These are phyloP conservation scores for Phalacrocorax carbo DNA, from an alignment of 2,113 vertebrate species.

Conservation along the genomic window DNA sequence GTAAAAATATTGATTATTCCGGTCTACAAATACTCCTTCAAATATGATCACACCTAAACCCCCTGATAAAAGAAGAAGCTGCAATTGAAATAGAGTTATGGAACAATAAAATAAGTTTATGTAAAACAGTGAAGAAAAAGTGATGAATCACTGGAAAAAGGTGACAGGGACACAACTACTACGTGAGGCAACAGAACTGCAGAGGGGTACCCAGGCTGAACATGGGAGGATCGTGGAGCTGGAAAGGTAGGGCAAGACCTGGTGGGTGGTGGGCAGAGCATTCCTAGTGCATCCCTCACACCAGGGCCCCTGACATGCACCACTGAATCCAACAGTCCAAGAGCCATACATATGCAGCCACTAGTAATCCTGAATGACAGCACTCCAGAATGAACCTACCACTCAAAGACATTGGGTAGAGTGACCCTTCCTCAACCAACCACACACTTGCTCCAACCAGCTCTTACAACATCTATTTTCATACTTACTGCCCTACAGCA, in stretches of 20 bases:
- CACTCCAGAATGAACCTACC: background rate
- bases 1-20: background rate
- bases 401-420: background rate
- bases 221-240: background rate
- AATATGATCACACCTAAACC: background rate
- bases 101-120: background rate
- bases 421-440: background rate
- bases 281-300: background rate
- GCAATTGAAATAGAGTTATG: background rate
- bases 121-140: background rate
- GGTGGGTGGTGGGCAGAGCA: background rate
- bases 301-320: background rate
- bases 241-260: background rate
- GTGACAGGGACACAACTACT: background rate
- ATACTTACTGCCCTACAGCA: background rate
- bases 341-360: background rate
- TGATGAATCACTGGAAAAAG: background rate
- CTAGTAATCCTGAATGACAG: background rate
- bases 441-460: background rate
- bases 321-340: background rate
- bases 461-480: background rate
- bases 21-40: background rate
- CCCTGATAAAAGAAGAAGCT: background rate
- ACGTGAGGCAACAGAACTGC: background rate
- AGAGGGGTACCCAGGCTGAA: background rate